Percentiles rank a stretch among this genome's conserved stretches.
phyloP scores from a whole-genome alignment of 2,888 invertebrate genomes.

The Uropetala carovei region DNA sequence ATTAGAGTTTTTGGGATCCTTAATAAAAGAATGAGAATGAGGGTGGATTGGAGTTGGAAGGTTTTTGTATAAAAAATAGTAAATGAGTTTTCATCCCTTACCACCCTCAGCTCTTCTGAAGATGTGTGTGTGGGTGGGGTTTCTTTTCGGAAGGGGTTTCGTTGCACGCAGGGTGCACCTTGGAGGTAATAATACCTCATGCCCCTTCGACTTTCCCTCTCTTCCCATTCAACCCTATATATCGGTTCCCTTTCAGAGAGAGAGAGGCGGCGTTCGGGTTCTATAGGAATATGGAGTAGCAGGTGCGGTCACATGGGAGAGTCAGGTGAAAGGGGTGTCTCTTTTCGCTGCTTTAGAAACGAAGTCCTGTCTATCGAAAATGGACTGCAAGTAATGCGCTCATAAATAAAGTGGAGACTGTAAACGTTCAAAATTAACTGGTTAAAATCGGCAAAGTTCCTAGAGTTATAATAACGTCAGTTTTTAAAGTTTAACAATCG shows the following conservation, averaged over 20 bases:
- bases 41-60: conserved; percentile 11
- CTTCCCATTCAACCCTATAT: not conserved
- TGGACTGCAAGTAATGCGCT: not conserved
- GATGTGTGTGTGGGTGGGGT: not conserved
- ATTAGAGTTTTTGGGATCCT: not conserved
- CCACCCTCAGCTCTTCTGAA: not conserved
- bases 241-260: not conserved
- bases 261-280: not conserved
- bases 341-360: not conserved
- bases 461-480: too few species aligned
- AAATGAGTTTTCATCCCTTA: conserved; percentile 15
- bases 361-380: not conserved
- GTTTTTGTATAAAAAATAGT: not conserved
- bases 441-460: not conserved
- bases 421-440: not conserved
- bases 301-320: not conserved
- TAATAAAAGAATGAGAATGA: conserved; percentile 36
- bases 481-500: too few species aligned
- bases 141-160: not conserved
- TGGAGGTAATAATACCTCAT: not conserved
- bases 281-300: not conserved
- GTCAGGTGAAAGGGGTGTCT: not conserved
- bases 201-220: not conserved
- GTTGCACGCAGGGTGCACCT: not conserved
- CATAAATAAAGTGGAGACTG: not conserved